Evolutionary conservation across 2,113 vertebrate species (phyloP).

Genomic region (Ammodramus savannarum): DNA sequence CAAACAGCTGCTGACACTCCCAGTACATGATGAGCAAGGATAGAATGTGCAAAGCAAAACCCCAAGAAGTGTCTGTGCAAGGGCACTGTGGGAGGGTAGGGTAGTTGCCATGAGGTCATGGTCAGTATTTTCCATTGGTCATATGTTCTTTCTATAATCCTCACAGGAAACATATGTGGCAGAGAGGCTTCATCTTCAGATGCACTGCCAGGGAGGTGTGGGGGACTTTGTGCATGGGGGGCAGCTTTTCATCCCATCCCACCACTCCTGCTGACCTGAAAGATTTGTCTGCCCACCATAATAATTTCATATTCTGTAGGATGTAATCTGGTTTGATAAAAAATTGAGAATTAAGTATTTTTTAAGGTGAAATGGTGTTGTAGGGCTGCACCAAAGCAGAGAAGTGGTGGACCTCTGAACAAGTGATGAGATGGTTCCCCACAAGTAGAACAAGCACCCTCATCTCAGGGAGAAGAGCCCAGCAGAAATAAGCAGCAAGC

Average conservation of each 20-base stretch:
- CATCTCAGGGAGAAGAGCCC: background rate
- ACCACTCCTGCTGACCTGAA: background rate
- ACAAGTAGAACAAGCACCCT: background rate
- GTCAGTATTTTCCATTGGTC: background rate
- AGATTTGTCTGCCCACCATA: background rate
- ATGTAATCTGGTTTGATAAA: background rate
- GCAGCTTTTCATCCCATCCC: background rate
- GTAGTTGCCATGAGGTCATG: background rate
- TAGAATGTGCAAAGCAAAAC: background rate
- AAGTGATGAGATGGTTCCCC: background rate
- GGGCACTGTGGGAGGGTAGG: background rate
- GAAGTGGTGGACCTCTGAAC: background rate
- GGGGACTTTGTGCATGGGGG: background rate
- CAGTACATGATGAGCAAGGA: background rate
- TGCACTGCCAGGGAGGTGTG: fast-evolving
- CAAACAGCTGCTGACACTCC: background rate
- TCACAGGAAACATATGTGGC: background rate
- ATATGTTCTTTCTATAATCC: background rate
- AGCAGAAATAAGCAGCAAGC: background rate
- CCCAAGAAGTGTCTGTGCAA: fast-evolving
- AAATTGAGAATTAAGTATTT: background rate
- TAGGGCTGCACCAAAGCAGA: background rate
- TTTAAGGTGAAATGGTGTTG: background rate
- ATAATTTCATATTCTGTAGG: background rate
- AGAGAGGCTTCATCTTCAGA: background rate